Percentiles rank a stretch among this genome's conserved stretches.
These are phyloP conservation scores for Chaitophorus viminalis DNA, from an alignment of 2,888 invertebrate species.

Conservation along the genomic window DNA sequence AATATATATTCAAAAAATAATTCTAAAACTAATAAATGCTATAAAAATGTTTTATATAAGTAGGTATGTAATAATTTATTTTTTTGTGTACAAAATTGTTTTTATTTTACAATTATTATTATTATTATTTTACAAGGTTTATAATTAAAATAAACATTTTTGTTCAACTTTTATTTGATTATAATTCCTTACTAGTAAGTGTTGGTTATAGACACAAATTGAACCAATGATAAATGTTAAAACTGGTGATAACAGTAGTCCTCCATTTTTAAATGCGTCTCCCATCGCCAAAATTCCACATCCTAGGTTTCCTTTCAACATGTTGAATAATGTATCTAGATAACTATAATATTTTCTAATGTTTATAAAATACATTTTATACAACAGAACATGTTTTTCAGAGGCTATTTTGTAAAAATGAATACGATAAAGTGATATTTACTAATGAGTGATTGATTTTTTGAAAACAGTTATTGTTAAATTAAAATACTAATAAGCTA, in stretches of 20 bases:
- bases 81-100: neutral
- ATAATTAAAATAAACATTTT: neutral
- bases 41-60: neutral
- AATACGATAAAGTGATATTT: no score
- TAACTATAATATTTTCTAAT: conserved; percentile 72
- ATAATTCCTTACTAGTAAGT: conserved; percentile 77
- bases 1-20: neutral
- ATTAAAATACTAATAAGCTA: no score
- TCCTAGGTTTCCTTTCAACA: conserved; percentile 95
- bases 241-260: conserved; percentile 82
- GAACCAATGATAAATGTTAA: conserved; percentile 83
- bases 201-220: conserved; percentile 92
- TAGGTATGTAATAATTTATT: no score
- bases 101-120: neutral
- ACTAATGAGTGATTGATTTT: no score
- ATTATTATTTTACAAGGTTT: no score
- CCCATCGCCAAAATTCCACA: conserved; percentile 97
- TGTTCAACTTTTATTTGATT: neutral
- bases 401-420: neutral
- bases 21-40: neutral
- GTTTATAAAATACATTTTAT: neutral
- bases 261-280: conserved; percentile 91
- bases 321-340: conserved; percentile 86
- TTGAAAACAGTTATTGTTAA: no score
- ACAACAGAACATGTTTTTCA: neutral